Conservation (phyloP, 2,113 vertebrate genomes). For the Myodes glareolus region DNA sequence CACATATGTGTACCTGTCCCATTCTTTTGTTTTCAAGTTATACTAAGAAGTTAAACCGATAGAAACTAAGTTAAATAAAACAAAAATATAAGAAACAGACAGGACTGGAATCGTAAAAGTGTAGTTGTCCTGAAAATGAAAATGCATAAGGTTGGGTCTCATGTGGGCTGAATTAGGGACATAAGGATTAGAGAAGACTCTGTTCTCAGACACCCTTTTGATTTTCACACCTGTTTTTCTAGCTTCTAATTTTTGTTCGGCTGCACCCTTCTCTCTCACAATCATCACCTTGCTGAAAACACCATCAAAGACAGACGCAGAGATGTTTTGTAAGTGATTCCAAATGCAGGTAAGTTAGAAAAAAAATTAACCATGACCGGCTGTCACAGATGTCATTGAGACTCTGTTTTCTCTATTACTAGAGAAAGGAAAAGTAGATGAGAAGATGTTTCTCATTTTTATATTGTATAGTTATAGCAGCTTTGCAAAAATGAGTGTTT, state of each 20-base stretch:
- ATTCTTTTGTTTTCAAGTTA: background rate
- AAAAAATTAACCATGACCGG: background rate
- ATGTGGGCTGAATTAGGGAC: background rate
- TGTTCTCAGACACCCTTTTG: background rate
- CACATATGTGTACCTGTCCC: background rate
- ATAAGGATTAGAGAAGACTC: background rate
- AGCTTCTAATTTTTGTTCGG: background rate
- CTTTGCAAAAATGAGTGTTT: background rate
- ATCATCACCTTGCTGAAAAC: background rate
- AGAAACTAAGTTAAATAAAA: constrained; percentile 18
- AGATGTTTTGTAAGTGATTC: background rate
- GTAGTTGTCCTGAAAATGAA: background rate
- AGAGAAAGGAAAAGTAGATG: background rate
- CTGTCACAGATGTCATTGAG: background rate
- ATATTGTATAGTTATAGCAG: background rate
- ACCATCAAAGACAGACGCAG: background rate
- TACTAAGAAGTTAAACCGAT: background rate
- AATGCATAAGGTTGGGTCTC: background rate
- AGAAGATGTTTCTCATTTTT: background rate
- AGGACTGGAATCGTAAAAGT: background rate
- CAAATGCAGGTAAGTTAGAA: background rate
- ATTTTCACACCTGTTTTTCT: background rate
- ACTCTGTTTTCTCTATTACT: background rate
- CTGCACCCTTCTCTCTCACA: background rate
- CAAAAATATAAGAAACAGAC: background rate